These are phyloP conservation scores for Varanus komodoensis DNA, from an alignment of 2,113 vertebrate species.

Conservation along the genomic window DNA sequence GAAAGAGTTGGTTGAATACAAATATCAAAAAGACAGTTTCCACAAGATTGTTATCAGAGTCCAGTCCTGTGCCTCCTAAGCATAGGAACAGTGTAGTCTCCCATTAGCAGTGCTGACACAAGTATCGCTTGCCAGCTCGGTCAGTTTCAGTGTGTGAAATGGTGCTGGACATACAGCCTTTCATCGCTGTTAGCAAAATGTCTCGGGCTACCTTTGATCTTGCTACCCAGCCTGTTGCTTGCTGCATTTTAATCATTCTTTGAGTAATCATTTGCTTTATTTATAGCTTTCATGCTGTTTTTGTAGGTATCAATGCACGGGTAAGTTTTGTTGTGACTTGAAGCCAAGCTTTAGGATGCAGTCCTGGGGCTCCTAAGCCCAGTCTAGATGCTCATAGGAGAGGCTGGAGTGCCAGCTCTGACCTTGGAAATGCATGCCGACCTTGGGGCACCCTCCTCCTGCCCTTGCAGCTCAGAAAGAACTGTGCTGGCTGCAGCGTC, in stretches of 20 bases:
- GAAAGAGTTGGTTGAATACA: neutral
- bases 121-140: neutral
- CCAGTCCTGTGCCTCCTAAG: neutral
- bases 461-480: too few species aligned
- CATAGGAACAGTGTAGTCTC: too few species aligned
- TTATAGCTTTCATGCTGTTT: neutral
- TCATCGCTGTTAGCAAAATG: neutral
- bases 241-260: neutral
- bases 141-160: neutral
- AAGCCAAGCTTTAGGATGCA: neutral
- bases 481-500: too few species aligned
- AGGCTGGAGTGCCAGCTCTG: too few species aligned
- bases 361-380: too few species aligned
- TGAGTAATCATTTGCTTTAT: neutral
- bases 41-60: too few species aligned
- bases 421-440: too few species aligned
- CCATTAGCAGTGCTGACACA: neutral
- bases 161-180: neutral
- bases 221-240: neutral
- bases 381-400: too few species aligned
- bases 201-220: neutral
- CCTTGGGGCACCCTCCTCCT: too few species aligned
- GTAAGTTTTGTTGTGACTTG: neutral
- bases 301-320: neutral
- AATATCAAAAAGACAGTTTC: neutral